A percentile compares a stretch with the other conserved stretches of the same genome.
These are phyloP conservation scores for Sisor rabdophorus DNA, from an alignment of 2,113 vertebrate genomes.

Conservation along the genomic window DNA sequence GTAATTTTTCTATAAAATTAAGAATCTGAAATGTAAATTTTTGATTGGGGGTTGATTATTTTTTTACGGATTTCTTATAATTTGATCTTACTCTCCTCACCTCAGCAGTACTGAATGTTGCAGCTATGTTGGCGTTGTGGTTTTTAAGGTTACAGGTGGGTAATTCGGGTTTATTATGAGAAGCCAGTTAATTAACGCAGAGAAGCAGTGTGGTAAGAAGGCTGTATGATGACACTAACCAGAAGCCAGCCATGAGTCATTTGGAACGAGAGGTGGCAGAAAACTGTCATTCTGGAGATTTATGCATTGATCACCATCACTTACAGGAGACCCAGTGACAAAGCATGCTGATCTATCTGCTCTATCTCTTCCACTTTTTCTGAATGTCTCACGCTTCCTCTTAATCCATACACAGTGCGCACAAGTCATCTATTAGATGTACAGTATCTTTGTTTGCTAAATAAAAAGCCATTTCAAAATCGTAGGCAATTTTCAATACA, in stretches of 20 bases:
- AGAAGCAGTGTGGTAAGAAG: slow-evolving; percentile 38
- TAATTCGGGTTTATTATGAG: slow-evolving; percentile 37
- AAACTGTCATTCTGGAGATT: slow-evolving; percentile 56
- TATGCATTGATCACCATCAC: slow-evolving; percentile 50
- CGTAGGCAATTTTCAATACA: background rate
- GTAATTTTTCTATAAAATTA: background rate
- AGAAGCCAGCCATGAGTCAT: slow-evolving; percentile 57
- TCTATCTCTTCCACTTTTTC: slow-evolving; percentile 15
- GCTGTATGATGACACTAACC: slow-evolving; percentile 50
- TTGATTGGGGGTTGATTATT: background rate
- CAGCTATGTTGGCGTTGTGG: slow-evolving; percentile 31
- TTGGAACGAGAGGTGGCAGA: slow-evolving; percentile 53
- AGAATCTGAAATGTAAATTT: background rate
- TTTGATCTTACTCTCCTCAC: background rate
- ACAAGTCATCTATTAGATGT: slow-evolving; percentile 15
- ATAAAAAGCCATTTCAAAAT: background rate
- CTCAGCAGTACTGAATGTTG: slow-evolving; percentile 19
- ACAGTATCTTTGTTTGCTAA: background rate
- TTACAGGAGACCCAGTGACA: slow-evolving; percentile 47
- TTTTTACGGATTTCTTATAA: too few relatives aligned
- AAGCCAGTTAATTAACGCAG: slow-evolving; percentile 50
- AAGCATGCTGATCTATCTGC: slow-evolving; percentile 32
- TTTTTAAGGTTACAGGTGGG: slow-evolving; percentile 18
- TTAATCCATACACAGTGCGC: background rate
- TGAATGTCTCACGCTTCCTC: background rate